These are phyloP conservation scores for Nyctalus aviator DNA, from an alignment of 2,797 vertebrate genomes.

Conservation along the genomic window DNA sequence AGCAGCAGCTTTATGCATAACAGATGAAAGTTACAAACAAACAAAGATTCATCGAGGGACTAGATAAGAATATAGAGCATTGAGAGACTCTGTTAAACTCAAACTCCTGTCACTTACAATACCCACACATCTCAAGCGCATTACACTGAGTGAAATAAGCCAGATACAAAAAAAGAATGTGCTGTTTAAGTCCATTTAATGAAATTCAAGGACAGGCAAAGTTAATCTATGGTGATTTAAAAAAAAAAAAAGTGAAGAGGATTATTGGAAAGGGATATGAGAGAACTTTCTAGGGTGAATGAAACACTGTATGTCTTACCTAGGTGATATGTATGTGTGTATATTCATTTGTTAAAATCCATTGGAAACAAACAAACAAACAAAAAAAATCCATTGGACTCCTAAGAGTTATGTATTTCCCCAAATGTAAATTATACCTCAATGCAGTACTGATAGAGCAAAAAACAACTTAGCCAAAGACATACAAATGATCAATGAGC, in stretches of 20 bases:
- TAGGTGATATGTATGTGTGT: background rate
- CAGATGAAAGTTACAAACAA: background rate
- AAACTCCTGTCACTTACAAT: background rate
- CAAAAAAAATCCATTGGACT: background rate
- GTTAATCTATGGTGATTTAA: background rate
- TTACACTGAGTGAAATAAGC: rapidly evolving
- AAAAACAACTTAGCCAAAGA: background rate
- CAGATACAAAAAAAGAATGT: background rate
- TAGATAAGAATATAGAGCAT: background rate
- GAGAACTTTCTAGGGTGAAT: background rate
- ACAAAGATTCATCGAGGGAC: background rate
- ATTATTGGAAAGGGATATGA: background rate
- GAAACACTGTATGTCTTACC: background rate
- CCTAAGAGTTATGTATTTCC: background rate
- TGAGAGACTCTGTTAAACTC: background rate
- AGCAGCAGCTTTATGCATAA: background rate
- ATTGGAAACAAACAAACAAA: no score
- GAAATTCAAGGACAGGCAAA: background rate
- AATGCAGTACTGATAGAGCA: background rate
- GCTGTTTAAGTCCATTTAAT: background rate
- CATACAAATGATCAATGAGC: background rate
- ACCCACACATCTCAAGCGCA: background rate
- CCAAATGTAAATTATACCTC: background rate
- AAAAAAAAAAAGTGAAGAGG: background rate
- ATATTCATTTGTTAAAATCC: background rate